Evolutionary conservation across 2,797 vertebrate genomes (phyloP).

Genomic region (Alca torda): DNA sequence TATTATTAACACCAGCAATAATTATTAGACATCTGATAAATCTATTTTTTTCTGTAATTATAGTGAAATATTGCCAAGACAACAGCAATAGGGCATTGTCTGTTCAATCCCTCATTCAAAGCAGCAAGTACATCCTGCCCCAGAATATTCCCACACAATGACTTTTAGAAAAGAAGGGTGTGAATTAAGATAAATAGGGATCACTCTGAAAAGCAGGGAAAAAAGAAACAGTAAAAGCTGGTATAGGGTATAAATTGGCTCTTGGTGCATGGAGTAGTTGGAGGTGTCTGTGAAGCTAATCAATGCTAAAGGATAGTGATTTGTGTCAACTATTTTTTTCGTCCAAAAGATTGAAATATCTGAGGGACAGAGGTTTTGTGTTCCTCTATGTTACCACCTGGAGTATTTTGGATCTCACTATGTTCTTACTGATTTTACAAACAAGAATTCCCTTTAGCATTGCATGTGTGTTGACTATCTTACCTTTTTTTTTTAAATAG

Average conservation of each 20-base stretch:
- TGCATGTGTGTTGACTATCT: neutral
- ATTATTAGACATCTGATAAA: neutral
- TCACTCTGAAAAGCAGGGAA: neutral
- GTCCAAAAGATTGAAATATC: neutral
- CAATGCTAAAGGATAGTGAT: neutral
- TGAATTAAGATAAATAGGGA: neutral
- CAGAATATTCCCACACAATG: neutral
- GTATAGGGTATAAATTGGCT: neutral
- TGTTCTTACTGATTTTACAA: neutral
- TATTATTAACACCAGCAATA: neutral
- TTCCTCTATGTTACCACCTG: neutral
- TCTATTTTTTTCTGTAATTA: neutral
- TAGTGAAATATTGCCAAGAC: neutral
- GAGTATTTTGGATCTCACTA: neutral
- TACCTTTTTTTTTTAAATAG: neutral
- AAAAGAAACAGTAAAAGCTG: neutral
- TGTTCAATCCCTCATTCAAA: neutral
- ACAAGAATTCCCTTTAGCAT: constrained; percentile 11
- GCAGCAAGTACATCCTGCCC: neutral
- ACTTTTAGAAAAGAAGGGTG: neutral
- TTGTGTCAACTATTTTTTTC: neutral
- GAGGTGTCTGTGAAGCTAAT: neutral
- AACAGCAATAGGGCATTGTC: neutral
- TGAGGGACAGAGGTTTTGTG: neutral
- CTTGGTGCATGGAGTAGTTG: neutral